phyloP scores from a whole-genome alignment of 1,140 invertebrate species.

The Bactericera cockerelli region DNA sequence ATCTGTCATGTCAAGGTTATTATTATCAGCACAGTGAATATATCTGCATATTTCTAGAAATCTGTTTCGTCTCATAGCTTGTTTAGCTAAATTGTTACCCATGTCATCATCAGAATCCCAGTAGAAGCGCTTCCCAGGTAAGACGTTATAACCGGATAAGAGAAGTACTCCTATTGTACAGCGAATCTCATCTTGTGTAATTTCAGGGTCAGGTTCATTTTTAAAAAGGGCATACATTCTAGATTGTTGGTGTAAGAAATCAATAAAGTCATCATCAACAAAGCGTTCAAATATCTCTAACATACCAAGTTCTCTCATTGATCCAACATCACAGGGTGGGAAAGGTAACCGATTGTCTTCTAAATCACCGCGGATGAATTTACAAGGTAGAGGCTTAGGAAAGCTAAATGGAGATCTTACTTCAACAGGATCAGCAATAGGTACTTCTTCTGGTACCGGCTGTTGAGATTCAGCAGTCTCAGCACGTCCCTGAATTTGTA shows the following conservation, averaged over 20 bases:
- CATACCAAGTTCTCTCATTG: background rate
- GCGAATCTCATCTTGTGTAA: no score
- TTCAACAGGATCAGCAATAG: no score
- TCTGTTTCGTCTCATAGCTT: background rate
- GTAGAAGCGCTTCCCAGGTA: background rate
- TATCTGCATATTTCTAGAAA: background rate
- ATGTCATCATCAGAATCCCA: background rate
- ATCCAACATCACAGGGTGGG: background rate
- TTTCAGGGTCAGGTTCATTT: no score
- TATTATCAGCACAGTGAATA: background rate
- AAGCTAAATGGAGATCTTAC: background rate
- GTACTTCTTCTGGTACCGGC: no score
- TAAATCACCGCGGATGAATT: background rate
- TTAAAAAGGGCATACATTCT: background rate
- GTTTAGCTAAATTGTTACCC: background rate
- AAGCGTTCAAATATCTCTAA: background rate
- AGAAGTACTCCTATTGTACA: background rate
- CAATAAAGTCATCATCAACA: background rate
- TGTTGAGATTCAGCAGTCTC: no score
- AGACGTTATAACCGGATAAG: background rate
- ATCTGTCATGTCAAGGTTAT: background rate
- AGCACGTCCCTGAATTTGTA: no score
- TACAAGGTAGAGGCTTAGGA: background rate
- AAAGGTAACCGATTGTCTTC: background rate
- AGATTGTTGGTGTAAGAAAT: background rate